Percentiles rank a stretch among this genome's conserved stretches.
phyloP scores from a whole-genome alignment of 2,113 vertebrate species.

The Tetrax tetrax region DNA sequence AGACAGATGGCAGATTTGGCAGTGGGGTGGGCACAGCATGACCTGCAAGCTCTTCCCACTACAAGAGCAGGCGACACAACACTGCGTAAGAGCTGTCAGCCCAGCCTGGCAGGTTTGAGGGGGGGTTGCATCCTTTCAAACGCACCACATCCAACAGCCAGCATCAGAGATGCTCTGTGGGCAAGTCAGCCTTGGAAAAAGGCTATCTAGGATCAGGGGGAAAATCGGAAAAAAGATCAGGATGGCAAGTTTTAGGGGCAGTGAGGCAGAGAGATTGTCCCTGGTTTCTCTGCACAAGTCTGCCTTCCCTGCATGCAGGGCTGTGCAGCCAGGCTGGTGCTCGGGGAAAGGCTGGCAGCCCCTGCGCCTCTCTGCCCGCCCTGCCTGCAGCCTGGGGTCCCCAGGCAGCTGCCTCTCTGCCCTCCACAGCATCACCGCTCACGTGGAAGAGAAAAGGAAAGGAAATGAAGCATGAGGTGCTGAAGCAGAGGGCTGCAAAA shows the following conservation, averaged over 20 bases:
- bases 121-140: background rate
- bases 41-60: background rate
- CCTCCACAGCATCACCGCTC: background rate
- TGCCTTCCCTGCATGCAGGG: background rate
- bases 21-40: background rate
- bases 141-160: background rate
- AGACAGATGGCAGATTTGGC: constrained; percentile 43
- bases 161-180: background rate
- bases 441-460: background rate
- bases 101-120: background rate
- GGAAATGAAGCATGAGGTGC: background rate
- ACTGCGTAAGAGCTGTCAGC: background rate
- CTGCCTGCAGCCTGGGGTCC: background rate
- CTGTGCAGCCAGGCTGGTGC: background rate
- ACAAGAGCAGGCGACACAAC: background rate
- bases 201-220: background rate
- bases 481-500: background rate
- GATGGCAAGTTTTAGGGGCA: background rate
- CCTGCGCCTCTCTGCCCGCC: background rate
- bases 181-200: background rate
- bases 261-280: background rate
- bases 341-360: background rate
- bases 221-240: background rate
- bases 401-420: background rate
- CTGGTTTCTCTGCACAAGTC: background rate